These are phyloP conservation scores for Tragopan temminckii DNA, from an alignment of 2,797 vertebrate species.

Conservation along the genomic window DNA sequence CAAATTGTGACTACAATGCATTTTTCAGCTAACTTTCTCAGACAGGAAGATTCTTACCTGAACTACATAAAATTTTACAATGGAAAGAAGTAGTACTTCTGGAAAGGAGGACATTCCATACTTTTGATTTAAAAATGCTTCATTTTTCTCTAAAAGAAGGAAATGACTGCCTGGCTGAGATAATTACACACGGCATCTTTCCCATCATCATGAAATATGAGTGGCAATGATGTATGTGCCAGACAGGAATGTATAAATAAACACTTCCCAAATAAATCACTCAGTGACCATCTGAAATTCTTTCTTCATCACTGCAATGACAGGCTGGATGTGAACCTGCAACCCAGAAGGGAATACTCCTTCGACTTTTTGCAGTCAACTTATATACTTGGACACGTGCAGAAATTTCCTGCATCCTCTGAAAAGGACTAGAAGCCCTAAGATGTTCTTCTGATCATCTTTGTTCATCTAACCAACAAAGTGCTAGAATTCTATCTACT, in stretches of 20 bases:
- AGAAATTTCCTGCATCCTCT: neutral
- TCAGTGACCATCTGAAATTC: neutral
- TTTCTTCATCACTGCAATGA: neutral
- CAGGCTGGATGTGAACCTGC: neutral
- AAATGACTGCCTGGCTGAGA: conserved; percentile 4
- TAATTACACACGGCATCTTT: neutral
- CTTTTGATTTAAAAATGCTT: conserved; percentile 15
- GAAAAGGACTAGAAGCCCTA: neutral
- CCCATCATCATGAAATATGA: conserved; percentile 27
- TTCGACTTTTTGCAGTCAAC: neutral
- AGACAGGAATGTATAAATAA: conserved; percentile 41
- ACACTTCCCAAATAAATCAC: conserved; percentile 27
- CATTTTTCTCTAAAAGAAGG: neutral
- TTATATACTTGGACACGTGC: neutral
- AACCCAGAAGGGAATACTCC: neutral
- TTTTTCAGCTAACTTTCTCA: neutral
- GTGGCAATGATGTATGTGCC: neutral
- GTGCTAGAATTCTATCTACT: neutral
- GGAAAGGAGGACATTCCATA: neutral
- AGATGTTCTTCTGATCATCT: neutral
- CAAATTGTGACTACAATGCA: neutral
- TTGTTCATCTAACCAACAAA: neutral
- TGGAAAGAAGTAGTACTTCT: neutral
- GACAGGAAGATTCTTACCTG: neutral
- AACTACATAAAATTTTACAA: neutral